These are phyloP conservation scores for Phthorimaea operculella DNA, from an alignment of 1,140 invertebrate species.

Conservation along the genomic window DNA sequence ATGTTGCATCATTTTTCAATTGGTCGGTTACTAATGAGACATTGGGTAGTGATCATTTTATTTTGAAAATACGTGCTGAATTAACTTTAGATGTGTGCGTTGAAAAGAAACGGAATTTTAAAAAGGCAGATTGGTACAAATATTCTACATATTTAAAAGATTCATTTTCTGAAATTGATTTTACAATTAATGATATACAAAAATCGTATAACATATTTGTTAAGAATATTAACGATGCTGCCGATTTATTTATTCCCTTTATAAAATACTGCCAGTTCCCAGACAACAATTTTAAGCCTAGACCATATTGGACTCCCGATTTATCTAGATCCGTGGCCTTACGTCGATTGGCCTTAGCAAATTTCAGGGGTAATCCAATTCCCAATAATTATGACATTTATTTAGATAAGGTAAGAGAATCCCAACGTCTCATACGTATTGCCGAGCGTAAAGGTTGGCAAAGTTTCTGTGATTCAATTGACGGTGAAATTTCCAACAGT, in stretches of 20 bases:
- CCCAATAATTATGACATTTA: not conserved
- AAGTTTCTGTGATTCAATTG: constrained; percentile 3
- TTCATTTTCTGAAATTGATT: not conserved
- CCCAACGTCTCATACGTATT: not conserved
- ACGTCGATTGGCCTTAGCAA: not conserved
- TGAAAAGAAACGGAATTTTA: constrained; percentile 7
- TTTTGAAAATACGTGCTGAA: constrained; percentile 10
- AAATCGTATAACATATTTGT: constrained; percentile 19
- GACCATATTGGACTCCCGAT: constrained; percentile 1
- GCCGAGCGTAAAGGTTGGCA: not conserved
- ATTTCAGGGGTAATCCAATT: not conserved
- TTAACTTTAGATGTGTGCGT: not conserved
- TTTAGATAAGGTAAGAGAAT: not conserved
- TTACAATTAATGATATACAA: constrained; percentile 11
- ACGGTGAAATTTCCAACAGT: not conserved
- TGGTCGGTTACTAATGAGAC: constrained; percentile 16
- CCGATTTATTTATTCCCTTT: not conserved
- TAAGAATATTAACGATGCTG: constrained; percentile 1
- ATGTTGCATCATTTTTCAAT: constrained; percentile 11
- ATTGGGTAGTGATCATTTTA: constrained; percentile 5
- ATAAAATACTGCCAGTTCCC: not conserved
- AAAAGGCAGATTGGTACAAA: constrained; percentile 4
- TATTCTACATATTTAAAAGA: constrained; percentile 13
- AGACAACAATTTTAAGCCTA: not conserved
- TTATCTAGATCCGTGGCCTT: not conserved